A percentile compares a stretch with the other conserved stretches of the same genome.
These are phyloP conservation scores for Circaetus cinerascens DNA, from an alignment of 2,113 vertebrate genomes.

Conservation along the genomic window DNA sequence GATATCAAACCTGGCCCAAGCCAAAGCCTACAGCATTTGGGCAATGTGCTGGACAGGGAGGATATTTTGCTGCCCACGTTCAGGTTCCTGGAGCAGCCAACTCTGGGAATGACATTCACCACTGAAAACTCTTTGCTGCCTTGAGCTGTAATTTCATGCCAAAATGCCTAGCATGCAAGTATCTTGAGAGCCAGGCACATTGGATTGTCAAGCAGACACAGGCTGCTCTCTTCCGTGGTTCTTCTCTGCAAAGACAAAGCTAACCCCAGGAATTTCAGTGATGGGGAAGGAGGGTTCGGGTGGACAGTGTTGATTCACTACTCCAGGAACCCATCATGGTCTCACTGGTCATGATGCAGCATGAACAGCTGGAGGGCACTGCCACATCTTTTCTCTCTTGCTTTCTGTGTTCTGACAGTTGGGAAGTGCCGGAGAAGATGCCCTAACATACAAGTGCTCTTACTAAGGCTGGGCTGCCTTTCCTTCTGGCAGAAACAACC, in stretches of 20 bases:
- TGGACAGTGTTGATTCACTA: not conserved
- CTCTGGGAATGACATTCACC: not conserved
- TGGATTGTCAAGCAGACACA: not conserved
- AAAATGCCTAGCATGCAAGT: not conserved
- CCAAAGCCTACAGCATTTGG: not conserved
- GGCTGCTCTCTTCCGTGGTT: not conserved
- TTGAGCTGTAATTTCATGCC: not conserved
- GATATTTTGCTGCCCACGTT: not conserved
- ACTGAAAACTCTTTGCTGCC: not conserved
- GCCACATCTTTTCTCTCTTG: not conserved
- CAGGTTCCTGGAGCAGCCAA: not conserved
- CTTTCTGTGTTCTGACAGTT: not conserved
- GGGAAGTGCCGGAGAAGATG: not conserved
- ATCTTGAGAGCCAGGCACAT: not conserved
- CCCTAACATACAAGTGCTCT: not conserved
- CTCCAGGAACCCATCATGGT: not conserved
- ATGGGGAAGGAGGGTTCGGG: not conserved
- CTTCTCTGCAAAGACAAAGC: not conserved
- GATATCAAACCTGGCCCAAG: not conserved
- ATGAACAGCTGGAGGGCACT: not conserved
- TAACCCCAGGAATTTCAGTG: not conserved
- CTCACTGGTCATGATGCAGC: not conserved
- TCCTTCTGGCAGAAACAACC: not conserved
- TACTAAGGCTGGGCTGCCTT: not conserved
- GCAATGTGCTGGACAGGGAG: not conserved